Percentiles rank a stretch among this genome's conserved stretches.
Conservation (phyloP, 35 echinoderm and acorn worm species). For the Apostichopus parvimensis region DNA sequence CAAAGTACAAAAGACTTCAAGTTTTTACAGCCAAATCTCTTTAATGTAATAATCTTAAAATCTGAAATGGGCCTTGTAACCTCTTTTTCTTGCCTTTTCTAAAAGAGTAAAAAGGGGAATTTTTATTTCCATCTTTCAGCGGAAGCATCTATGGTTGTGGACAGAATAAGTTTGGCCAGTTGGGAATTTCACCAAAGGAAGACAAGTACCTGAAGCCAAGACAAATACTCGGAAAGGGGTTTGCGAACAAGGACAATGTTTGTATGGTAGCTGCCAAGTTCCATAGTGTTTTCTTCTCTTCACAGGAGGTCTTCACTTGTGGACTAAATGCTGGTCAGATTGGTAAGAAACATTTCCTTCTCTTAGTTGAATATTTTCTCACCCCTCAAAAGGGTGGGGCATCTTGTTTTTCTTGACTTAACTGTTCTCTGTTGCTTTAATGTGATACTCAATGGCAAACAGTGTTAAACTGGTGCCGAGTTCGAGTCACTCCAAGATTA, state of each 20-base stretch:
- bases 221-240: slow-evolving; percentile 63
- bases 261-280: slow-evolving; percentile 82
- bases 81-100: too few species aligned
- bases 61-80: too few species aligned
- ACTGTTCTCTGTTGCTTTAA: too few species aligned
- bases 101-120: too few species aligned
- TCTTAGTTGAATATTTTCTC: neutral
- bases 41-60: too few species aligned
- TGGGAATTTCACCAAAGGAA: slow-evolving; percentile 72
- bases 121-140: slow-evolving; percentile 28
- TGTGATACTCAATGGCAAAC: too few species aligned
- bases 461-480: too few species aligned
- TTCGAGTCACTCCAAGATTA: too few species aligned
- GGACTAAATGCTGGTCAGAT: slow-evolving; percentile 96
- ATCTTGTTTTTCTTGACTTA: neutral
- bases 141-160: slow-evolving; percentile 88
- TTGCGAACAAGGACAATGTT: slow-evolving; percentile 65
- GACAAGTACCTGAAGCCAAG: slow-evolving; percentile 75
- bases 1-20: too few species aligned
- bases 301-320: slow-evolving; percentile 80
- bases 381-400: neutral
- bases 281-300: slow-evolving; percentile 83
- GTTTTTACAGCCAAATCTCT: too few species aligned
- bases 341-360: slow-evolving; percentile 55
- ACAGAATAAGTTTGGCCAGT: slow-evolving; percentile 80